phyloP scores from a whole-genome alignment of 2,888 invertebrate species.

The Acronicta aceris region DNA sequence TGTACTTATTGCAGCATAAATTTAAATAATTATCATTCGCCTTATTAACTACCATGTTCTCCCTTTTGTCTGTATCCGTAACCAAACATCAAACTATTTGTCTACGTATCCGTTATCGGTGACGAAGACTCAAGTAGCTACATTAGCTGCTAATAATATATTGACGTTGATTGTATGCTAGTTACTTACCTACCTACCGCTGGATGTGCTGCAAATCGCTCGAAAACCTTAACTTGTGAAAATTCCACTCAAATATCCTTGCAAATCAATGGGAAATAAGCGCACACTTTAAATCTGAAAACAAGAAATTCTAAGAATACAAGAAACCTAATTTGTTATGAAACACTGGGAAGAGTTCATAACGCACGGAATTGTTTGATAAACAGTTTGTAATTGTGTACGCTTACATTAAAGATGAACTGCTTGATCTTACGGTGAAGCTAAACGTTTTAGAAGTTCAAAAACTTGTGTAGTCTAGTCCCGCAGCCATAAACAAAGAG shows the following conservation, averaged over 20 bases:
- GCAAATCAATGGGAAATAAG: constrained; percentile 14
- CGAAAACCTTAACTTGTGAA: neutral
- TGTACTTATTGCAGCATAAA: too few species aligned
- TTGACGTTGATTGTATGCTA: too few species aligned
- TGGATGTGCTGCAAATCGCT: too few species aligned
- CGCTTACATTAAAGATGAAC: constrained; percentile 33
- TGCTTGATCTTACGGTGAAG: constrained; percentile 35
- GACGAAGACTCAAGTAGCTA: too few species aligned
- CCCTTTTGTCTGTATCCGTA: too few species aligned
- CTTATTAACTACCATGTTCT: too few species aligned
- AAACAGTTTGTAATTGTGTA: constrained; percentile 59
- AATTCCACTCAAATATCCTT: neutral
- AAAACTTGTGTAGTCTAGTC: constrained; percentile 46
- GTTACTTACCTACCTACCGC: too few species aligned
- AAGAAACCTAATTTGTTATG: constrained; percentile 71
- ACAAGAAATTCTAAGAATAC: constrained; percentile 62
- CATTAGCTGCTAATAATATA: too few species aligned
- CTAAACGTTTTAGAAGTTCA: constrained; percentile 24
- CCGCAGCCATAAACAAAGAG: constrained; percentile 36
- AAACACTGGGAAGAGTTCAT: constrained; percentile 76
- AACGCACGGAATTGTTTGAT: constrained; percentile 64
- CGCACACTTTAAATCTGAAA: constrained; percentile 9
- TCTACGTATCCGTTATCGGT: too few species aligned
- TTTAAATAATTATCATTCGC: too few species aligned
- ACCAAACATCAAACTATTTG: too few species aligned